Conservation (phyloP, 2,888 invertebrate genomes). For the Andrena praecox region DNA sequence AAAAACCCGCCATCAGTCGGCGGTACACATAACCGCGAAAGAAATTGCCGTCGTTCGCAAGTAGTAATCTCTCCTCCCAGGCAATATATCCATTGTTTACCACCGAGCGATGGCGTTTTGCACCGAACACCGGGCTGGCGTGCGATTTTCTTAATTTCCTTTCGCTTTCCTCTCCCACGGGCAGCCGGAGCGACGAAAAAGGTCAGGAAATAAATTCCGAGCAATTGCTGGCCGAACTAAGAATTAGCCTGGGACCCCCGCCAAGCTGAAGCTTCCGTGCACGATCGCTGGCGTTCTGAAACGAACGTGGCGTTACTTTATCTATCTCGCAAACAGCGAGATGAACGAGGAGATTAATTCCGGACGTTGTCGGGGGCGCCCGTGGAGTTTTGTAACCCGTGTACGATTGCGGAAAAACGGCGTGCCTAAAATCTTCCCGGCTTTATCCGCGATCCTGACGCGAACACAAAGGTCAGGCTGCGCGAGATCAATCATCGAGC, state of each 20-base stretch:
- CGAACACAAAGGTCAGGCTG: constrained; percentile 25
- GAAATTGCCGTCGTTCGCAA: constrained; percentile 69
- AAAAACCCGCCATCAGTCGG: constrained; percentile 61
- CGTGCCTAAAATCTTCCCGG: not conserved
- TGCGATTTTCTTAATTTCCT: constrained; percentile 55
- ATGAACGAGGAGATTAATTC: constrained; percentile 22
- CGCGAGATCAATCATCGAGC: constrained; percentile 30
- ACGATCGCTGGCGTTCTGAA: not conserved
- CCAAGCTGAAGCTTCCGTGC: not conserved
- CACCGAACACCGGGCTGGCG: constrained; percentile 56
- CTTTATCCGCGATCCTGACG: not conserved
- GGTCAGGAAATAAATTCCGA: too few relatives aligned
- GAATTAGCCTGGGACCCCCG: not conserved
- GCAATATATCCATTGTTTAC: constrained; percentile 71
- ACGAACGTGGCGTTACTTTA: not conserved
- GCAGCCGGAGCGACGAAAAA: not conserved
- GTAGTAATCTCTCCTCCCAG: constrained; percentile 64
- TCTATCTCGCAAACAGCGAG: constrained; percentile 11
- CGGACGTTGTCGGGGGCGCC: constrained; percentile 1
- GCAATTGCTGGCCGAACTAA: not conserved
- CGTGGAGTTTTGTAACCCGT: constrained; percentile 18
- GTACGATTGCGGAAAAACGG: not conserved
- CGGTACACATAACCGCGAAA: constrained; percentile 71
- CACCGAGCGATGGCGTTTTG: constrained; percentile 52
- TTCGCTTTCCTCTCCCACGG: constrained; percentile 47